Evolutionary conservation across 2,113 vertebrate genomes (phyloP).

Genomic region (Otus sunia): DNA sequence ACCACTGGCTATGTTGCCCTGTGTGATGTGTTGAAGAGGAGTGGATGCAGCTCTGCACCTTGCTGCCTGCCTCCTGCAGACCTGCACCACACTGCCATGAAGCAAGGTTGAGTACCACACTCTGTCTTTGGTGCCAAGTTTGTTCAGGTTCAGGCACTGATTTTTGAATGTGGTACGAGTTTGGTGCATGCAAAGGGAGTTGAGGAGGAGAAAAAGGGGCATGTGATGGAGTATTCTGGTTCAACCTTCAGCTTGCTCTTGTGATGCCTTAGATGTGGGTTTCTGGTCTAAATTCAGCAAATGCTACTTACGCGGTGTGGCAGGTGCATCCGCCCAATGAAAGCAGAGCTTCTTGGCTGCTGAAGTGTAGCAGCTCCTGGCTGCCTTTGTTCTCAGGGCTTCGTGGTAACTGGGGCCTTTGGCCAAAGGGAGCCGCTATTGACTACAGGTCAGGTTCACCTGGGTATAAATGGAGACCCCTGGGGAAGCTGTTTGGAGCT

Average conservation of each 20-base stretch:
- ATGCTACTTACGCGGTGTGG: not conserved
- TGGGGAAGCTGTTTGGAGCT: no score
- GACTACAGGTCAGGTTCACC: no score
- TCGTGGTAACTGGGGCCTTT: no score
- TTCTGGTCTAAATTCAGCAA: not conserved
- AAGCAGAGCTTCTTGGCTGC: no score
- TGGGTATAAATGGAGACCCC: no score
- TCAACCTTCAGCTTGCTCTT: not conserved
- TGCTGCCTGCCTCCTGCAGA: not conserved
- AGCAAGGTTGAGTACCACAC: not conserved
- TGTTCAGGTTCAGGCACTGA: not conserved
- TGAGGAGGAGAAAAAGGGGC: not conserved
- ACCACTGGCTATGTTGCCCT: not conserved
- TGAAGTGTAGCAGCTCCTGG: no score
- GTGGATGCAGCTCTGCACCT: not conserved
- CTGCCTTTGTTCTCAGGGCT: no score
- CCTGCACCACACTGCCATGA: fast-evolving
- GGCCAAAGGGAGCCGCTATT: no score
- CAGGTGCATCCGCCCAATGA: no score
- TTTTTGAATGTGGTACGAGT: not conserved
- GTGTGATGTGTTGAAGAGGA: not conserved
- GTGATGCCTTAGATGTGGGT: not conserved
- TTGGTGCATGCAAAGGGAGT: not conserved
- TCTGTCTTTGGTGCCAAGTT: not conserved
- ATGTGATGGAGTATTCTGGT: not conserved